A percentile compares a stretch with the other conserved stretches of the same genome.
These are phyloP conservation scores for Tetragonisca angustula DNA, from an alignment of 2,888 invertebrate species.

Conservation along the genomic window DNA sequence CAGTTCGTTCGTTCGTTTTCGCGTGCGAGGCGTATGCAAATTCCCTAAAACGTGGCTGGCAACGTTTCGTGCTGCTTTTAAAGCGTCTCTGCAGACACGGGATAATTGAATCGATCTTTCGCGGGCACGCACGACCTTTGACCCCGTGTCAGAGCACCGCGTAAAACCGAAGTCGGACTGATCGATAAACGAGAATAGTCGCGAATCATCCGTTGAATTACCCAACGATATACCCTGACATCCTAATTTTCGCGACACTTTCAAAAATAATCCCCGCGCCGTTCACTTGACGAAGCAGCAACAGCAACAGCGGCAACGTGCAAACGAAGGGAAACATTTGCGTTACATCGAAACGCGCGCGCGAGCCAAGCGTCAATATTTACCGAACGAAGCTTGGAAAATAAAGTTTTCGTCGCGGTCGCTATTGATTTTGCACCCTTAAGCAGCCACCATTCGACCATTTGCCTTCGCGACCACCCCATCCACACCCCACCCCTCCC, in stretches of 20 bases:
- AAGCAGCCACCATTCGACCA: slow-evolving; percentile 5
- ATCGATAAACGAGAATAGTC: no score
- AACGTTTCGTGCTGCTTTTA: slow-evolving; percentile 31
- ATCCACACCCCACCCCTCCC: no score
- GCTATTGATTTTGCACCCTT: slow-evolving; percentile 35
- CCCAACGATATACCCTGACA: not conserved
- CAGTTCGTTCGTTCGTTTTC: not conserved
- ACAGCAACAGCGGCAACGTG: not conserved
- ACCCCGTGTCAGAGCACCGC: slow-evolving; percentile 46
- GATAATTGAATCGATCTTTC: slow-evolving; percentile 67
- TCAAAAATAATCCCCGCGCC: not conserved
- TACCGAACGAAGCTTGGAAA: slow-evolving; percentile 17
- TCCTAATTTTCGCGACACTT: not conserved
- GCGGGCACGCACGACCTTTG: slow-evolving; percentile 65
- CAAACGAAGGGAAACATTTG: slow-evolving; percentile 23
- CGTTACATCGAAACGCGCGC: slow-evolving; percentile 13
- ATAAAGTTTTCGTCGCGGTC: slow-evolving; percentile 30
- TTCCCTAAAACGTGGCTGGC: not conserved
- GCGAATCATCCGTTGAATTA: not conserved
- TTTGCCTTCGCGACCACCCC: not conserved
- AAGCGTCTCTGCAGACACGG: slow-evolving; percentile 33
- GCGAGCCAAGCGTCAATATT: slow-evolving; percentile 21
- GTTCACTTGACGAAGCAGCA: not conserved
- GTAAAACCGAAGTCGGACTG: not conserved
- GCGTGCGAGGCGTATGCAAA: not conserved